Percentiles rank a stretch among this genome's conserved stretches.
phyloP scores from a whole-genome alignment of 30 jellyfish, hydroid and myxozoan genomes.

The Pseudorhiza aurosa region DNA sequence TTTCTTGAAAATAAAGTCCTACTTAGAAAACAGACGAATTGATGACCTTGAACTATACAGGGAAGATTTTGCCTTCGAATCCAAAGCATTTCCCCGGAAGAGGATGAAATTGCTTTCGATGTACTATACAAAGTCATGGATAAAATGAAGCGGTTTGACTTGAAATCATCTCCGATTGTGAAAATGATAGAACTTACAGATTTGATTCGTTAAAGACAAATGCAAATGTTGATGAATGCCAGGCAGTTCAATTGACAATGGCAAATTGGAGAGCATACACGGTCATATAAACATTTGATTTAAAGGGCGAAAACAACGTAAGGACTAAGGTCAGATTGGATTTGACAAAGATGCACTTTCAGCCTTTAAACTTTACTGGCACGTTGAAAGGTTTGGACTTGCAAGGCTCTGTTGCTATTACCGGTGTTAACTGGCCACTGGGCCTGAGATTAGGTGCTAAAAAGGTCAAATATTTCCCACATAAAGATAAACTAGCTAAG shows the following conservation, averaged over 20 bases:
- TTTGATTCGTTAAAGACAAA: neutral
- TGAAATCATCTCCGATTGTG: conserved; percentile 23
- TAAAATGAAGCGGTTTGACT: neutral
- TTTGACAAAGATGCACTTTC: conserved; percentile 7
- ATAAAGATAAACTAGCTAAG: neutral
- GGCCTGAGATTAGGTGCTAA: conserved; percentile 9
- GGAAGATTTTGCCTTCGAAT: conserved; percentile 34
- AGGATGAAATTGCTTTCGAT: conserved; percentile 32
- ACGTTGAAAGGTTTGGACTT: conserved; percentile 20
- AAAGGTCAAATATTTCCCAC: neutral
- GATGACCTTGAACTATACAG: conserved; percentile 36
- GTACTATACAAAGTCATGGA: conserved; percentile 17
- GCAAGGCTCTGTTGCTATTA: conserved; percentile 32
- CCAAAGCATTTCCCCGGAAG: conserved; percentile 26
- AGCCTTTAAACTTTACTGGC: neutral
- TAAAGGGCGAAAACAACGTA: conserved; percentile 5
- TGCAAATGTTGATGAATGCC: neutral
- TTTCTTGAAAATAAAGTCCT: conserved; percentile 10
- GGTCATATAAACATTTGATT: conserved; percentile 1
- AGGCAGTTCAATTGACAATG: conserved; percentile 24
- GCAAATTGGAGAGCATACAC: conserved; percentile 40
- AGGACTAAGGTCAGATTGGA: conserved; percentile 26
- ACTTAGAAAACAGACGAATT: neutral
- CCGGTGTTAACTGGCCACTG: conserved; percentile 40
- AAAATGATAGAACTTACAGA: conserved; percentile 40